A percentile compares a stretch with the other conserved stretches of the same genome.
These are phyloP conservation scores for Pygoscelis adeliae DNA, from an alignment of 2,113 vertebrate genomes.

Conservation along the genomic window DNA sequence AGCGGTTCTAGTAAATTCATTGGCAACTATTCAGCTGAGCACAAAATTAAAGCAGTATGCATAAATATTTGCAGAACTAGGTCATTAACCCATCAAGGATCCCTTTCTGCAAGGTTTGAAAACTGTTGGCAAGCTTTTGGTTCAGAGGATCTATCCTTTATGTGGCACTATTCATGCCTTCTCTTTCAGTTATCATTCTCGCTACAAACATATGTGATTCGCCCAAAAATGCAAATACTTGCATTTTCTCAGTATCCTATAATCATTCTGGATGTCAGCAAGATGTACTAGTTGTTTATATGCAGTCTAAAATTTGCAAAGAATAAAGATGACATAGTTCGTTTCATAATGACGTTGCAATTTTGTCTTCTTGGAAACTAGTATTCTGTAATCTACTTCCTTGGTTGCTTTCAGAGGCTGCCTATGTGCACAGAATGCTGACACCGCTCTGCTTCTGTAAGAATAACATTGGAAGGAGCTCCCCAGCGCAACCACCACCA, in stretches of 20 bases:
- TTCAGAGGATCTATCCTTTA: too few species aligned
- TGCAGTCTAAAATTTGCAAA: rapidly evolving
- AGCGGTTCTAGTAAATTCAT: not conserved
- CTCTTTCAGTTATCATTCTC: not conserved
- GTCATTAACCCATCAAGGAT: not conserved
- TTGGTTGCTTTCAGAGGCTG: not conserved
- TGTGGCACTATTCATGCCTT: rapidly evolving
- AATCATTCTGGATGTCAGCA: not conserved
- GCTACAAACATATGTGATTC: rapidly evolving
- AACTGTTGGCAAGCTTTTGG: not conserved
- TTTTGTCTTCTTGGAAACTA: not conserved
- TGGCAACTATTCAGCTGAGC: not conserved
- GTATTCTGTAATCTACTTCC: rapidly evolving
- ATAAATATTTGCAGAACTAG: not conserved
- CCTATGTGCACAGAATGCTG: not conserved
- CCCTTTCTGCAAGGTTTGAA: not conserved
- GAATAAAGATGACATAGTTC: not conserved
- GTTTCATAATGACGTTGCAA: not conserved
- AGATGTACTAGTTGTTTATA: not conserved
- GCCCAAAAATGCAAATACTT: not conserved
- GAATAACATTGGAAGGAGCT: rapidly evolving
- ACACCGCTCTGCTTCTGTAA: not conserved
- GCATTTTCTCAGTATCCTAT: not conserved
- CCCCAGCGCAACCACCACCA: not conserved
- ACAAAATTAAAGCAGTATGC: not conserved